A percentile compares a stretch with the other conserved stretches of the same genome.
Evolutionary conservation across 2,888 invertebrate species (phyloP).

Genomic region (Nomada ferruginata): DNA sequence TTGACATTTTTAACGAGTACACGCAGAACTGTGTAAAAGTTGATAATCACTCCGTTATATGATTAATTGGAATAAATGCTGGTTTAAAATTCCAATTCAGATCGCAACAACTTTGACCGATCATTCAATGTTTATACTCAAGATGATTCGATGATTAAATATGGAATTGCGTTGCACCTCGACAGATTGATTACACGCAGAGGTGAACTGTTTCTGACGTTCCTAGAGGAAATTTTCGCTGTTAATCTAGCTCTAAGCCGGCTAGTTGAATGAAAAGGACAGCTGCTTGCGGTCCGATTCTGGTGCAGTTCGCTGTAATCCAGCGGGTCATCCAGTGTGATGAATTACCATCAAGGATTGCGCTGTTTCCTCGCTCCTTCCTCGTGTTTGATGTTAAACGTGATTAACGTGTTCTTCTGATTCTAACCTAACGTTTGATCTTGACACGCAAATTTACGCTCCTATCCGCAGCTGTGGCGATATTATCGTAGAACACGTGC

Average conservation of each 20-base stretch:
- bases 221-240: constrained; percentile 47
- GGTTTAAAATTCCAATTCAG: no score
- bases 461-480: constrained; percentile 19
- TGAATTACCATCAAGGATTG: constrained; percentile 55
- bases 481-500: constrained; percentile 21
- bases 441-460: constrained; percentile 48
- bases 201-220: constrained; percentile 28
- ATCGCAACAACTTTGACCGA: neutral
- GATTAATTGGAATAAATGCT: no score
- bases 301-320: constrained; percentile 53
- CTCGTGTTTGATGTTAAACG: constrained; percentile 53
- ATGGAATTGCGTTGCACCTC: neutral
- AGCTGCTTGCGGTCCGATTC: constrained; percentile 51
- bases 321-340: constrained; percentile 53
- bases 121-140: neutral
- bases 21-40: no score
- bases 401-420: constrained; percentile 50
- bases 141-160: neutral
- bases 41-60: no score
- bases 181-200: neutral
- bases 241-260: constrained; percentile 52
- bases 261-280: constrained; percentile 56
- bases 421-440: constrained; percentile 53
- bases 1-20: no score
- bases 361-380: constrained; percentile 43